Conservation (phyloP, 2,797 vertebrate genomes). For the Pangasius mekongensis region DNA sequence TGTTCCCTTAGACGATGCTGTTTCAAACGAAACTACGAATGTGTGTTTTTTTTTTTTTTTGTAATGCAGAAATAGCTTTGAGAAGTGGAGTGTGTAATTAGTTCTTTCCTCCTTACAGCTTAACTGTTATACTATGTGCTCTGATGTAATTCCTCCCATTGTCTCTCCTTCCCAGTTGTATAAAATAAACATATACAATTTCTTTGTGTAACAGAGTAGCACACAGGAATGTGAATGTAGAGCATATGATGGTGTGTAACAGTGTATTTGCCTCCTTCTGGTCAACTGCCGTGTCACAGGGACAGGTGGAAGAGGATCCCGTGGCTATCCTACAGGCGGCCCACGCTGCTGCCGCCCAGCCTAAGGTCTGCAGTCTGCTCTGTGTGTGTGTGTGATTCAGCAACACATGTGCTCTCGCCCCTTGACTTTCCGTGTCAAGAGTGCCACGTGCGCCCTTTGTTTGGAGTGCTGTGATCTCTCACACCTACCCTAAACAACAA, state of each 20-base stretch:
- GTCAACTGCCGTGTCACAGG: constrained; percentile 73
- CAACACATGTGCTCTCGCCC: constrained; percentile 45
- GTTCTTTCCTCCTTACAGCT: background rate
- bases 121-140: background rate
- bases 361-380: constrained; percentile 77
- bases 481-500: constrained; percentile 18
- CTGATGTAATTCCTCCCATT: background rate
- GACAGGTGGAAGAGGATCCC: constrained; percentile 78
- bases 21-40: background rate
- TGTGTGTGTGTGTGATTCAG: constrained; percentile 64
- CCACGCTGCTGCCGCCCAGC: constrained; percentile 71
- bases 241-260: constrained; percentile 59
- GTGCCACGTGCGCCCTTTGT: constrained; percentile 26
- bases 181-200: background rate
- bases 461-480: constrained; percentile 46
- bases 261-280: constrained; percentile 68
- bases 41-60: background rate
- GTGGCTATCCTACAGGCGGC: constrained; percentile 75
- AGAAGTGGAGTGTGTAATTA: background rate
- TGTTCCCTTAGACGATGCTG: background rate
- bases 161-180: background rate
- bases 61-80: background rate
- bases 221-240: background rate
- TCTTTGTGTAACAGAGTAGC: background rate
- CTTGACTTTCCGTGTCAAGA: constrained; percentile 33